Conservation (phyloP, 2,113 vertebrate genomes). For the Ctenomys sociabilis region DNA sequence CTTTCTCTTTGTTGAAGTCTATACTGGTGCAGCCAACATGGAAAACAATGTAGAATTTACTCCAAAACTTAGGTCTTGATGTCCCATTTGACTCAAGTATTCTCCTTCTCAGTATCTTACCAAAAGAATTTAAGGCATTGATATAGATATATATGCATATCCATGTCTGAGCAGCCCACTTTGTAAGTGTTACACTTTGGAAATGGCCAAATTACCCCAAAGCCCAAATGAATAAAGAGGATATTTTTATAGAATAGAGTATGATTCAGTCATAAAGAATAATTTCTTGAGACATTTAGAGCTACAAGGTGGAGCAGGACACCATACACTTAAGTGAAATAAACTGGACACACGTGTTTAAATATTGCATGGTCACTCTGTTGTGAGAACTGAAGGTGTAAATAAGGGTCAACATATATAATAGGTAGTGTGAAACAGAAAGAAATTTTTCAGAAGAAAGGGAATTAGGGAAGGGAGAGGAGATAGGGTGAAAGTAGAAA, state of each 20-base stretch:
- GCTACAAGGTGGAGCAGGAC: neutral
- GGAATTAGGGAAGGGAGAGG: too few species aligned
- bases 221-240: neutral
- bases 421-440: too few species aligned
- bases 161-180: neutral
- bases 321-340: neutral
- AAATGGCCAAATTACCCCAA: neutral
- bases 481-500: too few species aligned
- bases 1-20: neutral
- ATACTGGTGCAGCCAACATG: neutral
- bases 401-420: too few species aligned
- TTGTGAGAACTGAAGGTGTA: neutral
- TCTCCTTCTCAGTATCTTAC: neutral
- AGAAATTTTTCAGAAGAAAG: too few species aligned
- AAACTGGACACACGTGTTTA: neutral
- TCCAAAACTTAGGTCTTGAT: neutral
- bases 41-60: neutral
- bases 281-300: neutral
- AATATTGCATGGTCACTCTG: neutral
- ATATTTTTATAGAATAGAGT: neutral
- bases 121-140: neutral
- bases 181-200: neutral
- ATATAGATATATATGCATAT: neutral
- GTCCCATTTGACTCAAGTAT: neutral
- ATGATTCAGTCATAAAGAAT: neutral